Conservation (phyloP, 2,797 vertebrate genomes). For the Pipistrellus nathusii region DNA sequence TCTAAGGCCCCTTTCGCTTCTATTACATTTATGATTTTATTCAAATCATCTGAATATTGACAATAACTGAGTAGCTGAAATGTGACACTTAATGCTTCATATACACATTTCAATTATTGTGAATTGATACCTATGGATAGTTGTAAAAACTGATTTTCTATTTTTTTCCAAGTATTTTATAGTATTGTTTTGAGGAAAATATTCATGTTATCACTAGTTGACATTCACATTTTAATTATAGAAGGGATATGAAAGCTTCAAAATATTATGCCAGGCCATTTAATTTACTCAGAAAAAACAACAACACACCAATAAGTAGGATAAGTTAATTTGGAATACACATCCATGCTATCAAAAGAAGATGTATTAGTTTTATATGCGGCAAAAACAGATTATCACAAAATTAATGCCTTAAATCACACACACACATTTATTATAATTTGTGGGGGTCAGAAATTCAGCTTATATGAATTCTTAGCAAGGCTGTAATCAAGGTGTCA, state of each 20-base stretch:
- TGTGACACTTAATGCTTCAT: neutral
- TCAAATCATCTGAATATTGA: conserved; percentile 41
- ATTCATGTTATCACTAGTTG: neutral
- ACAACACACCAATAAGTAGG: neutral
- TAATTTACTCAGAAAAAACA: neutral
- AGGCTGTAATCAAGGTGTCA: neutral
- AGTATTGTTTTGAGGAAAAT: neutral
- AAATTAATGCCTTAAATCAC: conserved; percentile 26
- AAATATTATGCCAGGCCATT: neutral
- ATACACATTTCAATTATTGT: neutral
- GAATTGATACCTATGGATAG: neutral
- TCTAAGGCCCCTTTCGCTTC: neutral
- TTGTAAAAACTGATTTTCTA: neutral
- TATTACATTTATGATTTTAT: conserved; percentile 40
- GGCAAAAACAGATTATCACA: conserved; percentile 34
- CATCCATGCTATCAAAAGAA: neutral
- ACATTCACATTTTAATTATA: neutral
- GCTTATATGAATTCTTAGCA: neutral
- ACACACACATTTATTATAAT: neutral
- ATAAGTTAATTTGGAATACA: conserved; percentile 11
- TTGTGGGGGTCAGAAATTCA: neutral
- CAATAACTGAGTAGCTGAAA: neutral
- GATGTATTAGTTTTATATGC: neutral
- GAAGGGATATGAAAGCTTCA: neutral
- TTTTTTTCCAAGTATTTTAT: conserved; percentile 26